Evolutionary conservation across 1,140 invertebrate species (phyloP).

Genomic region (Polyergus mexicanus): DNA sequence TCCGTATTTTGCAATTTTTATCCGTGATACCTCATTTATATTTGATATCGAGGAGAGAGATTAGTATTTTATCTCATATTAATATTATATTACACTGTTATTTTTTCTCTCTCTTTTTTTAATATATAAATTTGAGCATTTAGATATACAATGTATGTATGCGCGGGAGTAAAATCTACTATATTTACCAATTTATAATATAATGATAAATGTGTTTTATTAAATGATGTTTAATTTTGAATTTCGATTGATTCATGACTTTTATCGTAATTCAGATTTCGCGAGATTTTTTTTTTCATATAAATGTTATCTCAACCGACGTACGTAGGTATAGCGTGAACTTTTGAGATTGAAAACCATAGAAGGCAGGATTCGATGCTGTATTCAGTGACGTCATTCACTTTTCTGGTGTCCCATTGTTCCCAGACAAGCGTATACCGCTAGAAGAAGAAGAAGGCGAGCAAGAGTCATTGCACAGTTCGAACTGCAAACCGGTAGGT

Average conservation of each 20-base stretch:
- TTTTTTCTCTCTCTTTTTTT: not conserved
- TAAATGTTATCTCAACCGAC: not conserved
- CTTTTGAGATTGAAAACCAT: slow-evolving; percentile 69
- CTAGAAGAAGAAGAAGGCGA: slow-evolving; percentile 68
- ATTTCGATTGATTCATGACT: no score
- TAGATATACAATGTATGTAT: not conserved
- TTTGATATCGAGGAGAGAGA: no score
- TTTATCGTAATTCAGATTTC: no score
- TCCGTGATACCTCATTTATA: not conserved
- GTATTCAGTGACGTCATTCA: slow-evolving; percentile 77
- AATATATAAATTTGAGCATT: not conserved
- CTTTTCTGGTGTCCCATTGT: slow-evolving; percentile 76
- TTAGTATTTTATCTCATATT: not conserved
- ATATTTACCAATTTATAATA: not conserved
- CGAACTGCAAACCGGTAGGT: slow-evolving; percentile 68
- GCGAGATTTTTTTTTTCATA: not conserved
- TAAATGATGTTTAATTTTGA: no score
- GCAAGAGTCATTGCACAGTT: slow-evolving; percentile 71
- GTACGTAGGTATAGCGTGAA: slow-evolving; percentile 68
- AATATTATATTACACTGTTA: not conserved
- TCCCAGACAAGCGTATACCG: slow-evolving; percentile 67
- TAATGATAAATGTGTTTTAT: no score
- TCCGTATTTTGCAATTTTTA: not conserved
- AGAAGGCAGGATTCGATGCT: slow-evolving; percentile 74
- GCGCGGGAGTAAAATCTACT: not conserved